Evolutionary conservation across 2,113 vertebrate species (phyloP).

Genomic region (Rynchops niger): DNA sequence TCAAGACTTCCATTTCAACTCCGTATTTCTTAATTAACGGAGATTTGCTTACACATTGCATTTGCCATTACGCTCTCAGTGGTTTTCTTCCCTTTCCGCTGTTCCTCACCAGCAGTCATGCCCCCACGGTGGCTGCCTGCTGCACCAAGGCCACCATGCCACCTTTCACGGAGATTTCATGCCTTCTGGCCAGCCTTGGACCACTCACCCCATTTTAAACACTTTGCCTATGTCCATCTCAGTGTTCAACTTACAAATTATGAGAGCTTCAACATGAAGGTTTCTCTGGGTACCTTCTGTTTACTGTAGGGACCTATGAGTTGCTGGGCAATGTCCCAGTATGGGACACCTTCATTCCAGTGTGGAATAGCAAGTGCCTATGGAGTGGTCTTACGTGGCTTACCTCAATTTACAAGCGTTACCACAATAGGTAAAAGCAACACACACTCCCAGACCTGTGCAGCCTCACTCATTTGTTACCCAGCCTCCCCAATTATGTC

Average conservation of each 20-base stretch:
- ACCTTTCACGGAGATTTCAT: neutral
- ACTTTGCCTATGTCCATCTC: neutral
- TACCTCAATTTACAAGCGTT: neutral
- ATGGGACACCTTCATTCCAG: neutral
- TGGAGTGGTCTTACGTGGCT: rapidly evolving
- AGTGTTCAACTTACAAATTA: neutral
- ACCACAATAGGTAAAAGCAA: neutral
- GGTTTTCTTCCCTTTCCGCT: neutral
- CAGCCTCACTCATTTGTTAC: neutral
- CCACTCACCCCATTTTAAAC: rapidly evolving
- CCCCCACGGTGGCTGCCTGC: neutral
- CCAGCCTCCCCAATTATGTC: neutral
- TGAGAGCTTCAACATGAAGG: neutral
- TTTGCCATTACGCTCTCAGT: neutral
- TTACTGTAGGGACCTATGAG: neutral
- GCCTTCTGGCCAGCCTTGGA: neutral
- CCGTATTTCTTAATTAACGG: neutral
- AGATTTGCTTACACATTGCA: neutral
- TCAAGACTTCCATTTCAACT: neutral
- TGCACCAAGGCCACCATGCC: neutral
- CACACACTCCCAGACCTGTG: neutral
- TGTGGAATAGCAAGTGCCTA: neutral
- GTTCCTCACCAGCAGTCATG: neutral
- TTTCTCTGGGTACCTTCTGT: neutral
- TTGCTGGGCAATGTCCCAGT: neutral